Evolutionary conservation across 1,140 invertebrate genomes (phyloP), one percentile per base, ranked within the genome.

Genomic region (Dinothrombium tinctorium): DNA sequence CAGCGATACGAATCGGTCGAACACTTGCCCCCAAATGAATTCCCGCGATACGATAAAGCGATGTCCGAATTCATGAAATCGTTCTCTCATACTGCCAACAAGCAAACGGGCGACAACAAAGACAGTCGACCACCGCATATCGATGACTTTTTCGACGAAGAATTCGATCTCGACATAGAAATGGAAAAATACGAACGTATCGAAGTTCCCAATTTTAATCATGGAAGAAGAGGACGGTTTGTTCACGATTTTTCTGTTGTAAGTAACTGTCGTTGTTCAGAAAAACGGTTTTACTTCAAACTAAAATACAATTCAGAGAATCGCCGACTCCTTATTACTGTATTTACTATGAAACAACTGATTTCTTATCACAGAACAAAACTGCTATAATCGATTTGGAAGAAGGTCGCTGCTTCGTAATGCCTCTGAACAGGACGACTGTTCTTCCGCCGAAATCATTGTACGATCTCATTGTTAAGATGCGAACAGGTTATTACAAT

Each of bases 211-310:
- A 68, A 76, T 51, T 80, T 81, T 50, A 67, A 66, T 47, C 71
- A 74, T 46, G 77, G 76, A 17, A 66, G 71, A 23, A 66, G 67
- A 22, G 78, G 78, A 20, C 64, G 75, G 31, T 83, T 86, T 52
- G 73, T 87, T 51, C 82, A 90, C 53, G 82, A 90, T 59, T 90
- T 89, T 55, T 72, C 71, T 47, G 66, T 67, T 47, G 72, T 73
- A 58, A 55, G 64, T 59, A 20, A 9, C 37, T 14, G 20, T 17
- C 28, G 35, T 21, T 8, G 14, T 24, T 36, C 6, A 19, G 15
- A 28, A 28, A 11, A 40, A 28, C n/a, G n/a, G 7, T 28, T n/a
- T n/a, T n/a, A n/a, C 26, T 28, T 28, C 26, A 28, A 28, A n/a
- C 7, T 7, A 7, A 8, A 8, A 28, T 8, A 28, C 7, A 28